phyloP scores from a whole-genome alignment of 2,797 vertebrate species.

The Acanthurus lineatus region DNA sequence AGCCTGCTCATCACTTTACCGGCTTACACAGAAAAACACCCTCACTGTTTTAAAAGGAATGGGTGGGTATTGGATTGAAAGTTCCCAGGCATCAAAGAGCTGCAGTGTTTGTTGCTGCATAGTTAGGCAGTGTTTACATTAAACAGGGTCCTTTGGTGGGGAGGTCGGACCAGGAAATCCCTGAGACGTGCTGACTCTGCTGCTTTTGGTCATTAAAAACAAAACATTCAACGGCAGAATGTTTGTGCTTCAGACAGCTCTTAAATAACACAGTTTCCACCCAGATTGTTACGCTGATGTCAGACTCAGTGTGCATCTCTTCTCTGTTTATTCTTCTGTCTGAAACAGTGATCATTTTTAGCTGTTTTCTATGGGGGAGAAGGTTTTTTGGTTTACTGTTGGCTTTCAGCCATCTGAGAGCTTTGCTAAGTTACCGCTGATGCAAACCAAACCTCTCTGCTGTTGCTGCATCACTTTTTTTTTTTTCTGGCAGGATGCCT shows the following conservation, averaged over 20 bases:
- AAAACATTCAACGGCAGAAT: too few relatives aligned
- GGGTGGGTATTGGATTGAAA: not conserved
- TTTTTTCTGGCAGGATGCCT: not conserved
- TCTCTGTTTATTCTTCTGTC: not conserved
- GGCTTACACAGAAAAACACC: not conserved
- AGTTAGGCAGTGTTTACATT: slow-evolving; percentile 40
- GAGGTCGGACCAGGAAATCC: slow-evolving; percentile 4
- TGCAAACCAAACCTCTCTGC: too few relatives aligned
- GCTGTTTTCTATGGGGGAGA: too few relatives aligned
- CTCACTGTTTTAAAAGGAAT: not conserved
- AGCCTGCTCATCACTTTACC: not conserved
- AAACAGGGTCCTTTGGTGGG: slow-evolving; percentile 16
- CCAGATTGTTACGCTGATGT: too few relatives aligned
- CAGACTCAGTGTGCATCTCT: not conserved
- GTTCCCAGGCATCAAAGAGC: slow-evolving; percentile 6
- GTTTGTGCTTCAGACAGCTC: too few relatives aligned
- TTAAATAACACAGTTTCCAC: too few relatives aligned
- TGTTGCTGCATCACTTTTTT: too few relatives aligned
- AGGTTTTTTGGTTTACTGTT: not conserved
- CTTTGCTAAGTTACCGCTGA: not conserved
- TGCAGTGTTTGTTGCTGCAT: slow-evolving; percentile 15
- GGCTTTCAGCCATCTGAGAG: not conserved
- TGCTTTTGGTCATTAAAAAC: too few relatives aligned
- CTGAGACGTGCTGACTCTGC: slow-evolving; percentile 12
- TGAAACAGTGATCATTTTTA: not conserved